phyloP scores from a whole-genome alignment of 2,888 invertebrate genomes.

The Teinopalpus imperialis region DNA sequence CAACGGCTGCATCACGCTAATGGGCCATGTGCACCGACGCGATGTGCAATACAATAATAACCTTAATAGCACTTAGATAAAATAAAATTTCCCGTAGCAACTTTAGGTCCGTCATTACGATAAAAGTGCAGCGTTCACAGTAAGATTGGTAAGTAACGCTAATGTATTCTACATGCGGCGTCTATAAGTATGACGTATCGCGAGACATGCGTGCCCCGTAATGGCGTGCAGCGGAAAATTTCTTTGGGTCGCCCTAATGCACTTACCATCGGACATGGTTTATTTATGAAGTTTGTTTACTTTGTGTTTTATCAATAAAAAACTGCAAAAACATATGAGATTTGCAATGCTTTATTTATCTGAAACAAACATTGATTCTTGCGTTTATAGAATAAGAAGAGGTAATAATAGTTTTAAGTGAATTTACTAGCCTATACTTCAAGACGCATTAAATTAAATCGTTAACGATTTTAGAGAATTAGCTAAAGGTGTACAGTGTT shows the following conservation, averaged over 20 bases:
- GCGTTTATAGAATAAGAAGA: too few species aligned
- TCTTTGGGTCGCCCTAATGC: conserved; percentile 17
- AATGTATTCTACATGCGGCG: conserved; percentile 65
- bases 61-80: neutral
- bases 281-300: conserved; percentile 4
- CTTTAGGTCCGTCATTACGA: conserved; percentile 44
- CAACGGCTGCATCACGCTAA: conserved; percentile 31
- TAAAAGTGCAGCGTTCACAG: conserved; percentile 52
- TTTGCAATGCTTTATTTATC: too few species aligned
- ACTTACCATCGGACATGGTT: conserved; percentile 1
- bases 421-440: too few species aligned
- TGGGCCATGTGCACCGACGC: conserved; percentile 36
- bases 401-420: too few species aligned
- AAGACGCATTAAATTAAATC: too few species aligned
- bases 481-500: neutral
- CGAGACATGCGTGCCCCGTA: conserved; percentile 37
- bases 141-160: conserved; percentile 56
- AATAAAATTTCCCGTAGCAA: conserved; percentile 12
- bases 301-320: too few species aligned
- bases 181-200: conserved; percentile 65
- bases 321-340: too few species aligned
- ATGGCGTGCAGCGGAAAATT: conserved; percentile 21
- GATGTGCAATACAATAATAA: conserved; percentile 10
- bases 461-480: conserved; percentile 8
- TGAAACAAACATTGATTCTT: too few species aligned